These are phyloP conservation scores for Zoanthus sansibaricus DNA, from an alignment of 92 coral and sea anemone genomes.

Conservation along the genomic window DNA sequence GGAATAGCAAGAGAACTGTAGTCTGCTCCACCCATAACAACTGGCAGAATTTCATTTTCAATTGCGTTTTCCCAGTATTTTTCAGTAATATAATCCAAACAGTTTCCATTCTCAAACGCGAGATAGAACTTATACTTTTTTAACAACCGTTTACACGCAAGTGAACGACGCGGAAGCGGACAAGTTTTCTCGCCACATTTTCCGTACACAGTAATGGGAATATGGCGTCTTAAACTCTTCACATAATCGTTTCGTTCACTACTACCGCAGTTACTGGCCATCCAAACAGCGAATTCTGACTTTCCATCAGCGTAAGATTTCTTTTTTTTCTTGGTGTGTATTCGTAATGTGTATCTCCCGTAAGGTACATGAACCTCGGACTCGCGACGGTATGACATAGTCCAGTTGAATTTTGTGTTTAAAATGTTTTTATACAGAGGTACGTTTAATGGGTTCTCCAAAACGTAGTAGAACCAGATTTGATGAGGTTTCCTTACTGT, in stretches of 20 bases:
- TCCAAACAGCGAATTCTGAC: too few relatives aligned
- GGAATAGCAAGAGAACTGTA: too few relatives aligned
- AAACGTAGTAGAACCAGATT: too few relatives aligned
- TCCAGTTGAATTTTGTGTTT: constrained; percentile 76
- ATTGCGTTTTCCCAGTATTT: too few relatives aligned
- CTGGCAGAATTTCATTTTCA: too few relatives aligned
- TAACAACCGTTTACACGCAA: constrained; percentile 46
- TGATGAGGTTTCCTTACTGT: too few relatives aligned
- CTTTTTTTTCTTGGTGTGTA: constrained; percentile 3
- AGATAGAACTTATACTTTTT: too few relatives aligned
- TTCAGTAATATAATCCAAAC: too few relatives aligned
- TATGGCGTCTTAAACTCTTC: constrained; percentile 43
- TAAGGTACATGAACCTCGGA: constrained; percentile 62
- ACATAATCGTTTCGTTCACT: constrained; percentile 67
- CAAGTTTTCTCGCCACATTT: constrained; percentile 52
- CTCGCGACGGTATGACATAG: constrained; percentile 65
- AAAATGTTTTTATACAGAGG: constrained; percentile 17
- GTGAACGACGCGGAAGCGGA: constrained; percentile 67
- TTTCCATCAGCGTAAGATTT: constrained; percentile 13
- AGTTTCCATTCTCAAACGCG: too few relatives aligned
- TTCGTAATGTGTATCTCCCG: constrained; percentile 55
- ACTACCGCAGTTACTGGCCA: constrained; percentile 73
- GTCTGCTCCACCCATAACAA: too few relatives aligned
- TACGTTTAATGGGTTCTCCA: constrained; percentile 59
- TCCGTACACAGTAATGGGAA: constrained; percentile 69